A percentile compares a stretch with the other conserved stretches of the same genome.
Evolutionary conservation across 1,140 invertebrate species (phyloP).

Genomic region (Oedothorax gibbosus): DNA sequence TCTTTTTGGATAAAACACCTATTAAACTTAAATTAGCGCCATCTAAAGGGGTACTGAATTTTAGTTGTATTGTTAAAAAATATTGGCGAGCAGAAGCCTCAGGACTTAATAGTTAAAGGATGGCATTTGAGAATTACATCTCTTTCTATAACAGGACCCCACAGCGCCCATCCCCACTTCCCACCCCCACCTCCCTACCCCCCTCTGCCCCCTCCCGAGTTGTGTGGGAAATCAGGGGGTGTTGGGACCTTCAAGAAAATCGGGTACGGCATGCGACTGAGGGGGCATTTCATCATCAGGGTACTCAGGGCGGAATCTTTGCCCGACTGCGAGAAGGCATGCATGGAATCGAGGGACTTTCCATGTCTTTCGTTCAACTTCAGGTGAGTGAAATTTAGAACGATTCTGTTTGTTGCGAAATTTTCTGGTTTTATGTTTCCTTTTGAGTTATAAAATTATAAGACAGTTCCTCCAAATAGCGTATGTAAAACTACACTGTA

Average conservation of each 20-base stretch:
- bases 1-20: too few relatives aligned
- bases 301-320: constrained; percentile 79
- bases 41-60: too few relatives aligned
- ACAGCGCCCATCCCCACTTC: constrained; percentile 44
- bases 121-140: too few relatives aligned
- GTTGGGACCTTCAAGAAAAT: constrained; percentile 69
- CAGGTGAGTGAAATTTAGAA: constrained; percentile 69
- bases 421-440: not conserved
- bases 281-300: constrained; percentile 81
- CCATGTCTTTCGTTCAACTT: constrained; percentile 90
- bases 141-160: constrained; percentile 18
- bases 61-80: too few relatives aligned
- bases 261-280: constrained; percentile 79
- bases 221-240: constrained; percentile 48
- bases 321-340: constrained; percentile 83
- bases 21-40: too few relatives aligned
- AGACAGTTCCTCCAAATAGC: too few relatives aligned
- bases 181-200: constrained; percentile 41
- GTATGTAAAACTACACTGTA: too few relatives aligned
- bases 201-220: constrained; percentile 20
- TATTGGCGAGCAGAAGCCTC: too few relatives aligned
- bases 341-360: constrained; percentile 80
- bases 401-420: not conserved
- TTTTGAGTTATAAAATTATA: too few relatives aligned
- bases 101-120: too few relatives aligned